Percentiles rank a stretch among this genome's conserved stretches.
phyloP scores from a whole-genome alignment of 1,140 invertebrate genomes.

The Ephestia elutella region DNA sequence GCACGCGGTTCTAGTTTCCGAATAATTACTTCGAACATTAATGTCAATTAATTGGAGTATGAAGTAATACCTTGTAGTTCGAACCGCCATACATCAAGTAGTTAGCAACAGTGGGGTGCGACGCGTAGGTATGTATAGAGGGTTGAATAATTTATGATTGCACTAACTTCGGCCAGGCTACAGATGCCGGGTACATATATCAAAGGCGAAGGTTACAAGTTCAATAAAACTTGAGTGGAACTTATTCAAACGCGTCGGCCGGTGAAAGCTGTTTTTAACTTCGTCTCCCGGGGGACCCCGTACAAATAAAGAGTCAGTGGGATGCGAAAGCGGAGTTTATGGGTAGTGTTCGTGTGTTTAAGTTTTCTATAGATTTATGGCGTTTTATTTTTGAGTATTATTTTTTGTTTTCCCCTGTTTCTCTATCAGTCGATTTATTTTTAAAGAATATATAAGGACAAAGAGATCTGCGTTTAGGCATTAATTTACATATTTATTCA shows the following conservation, averaged over 20 bases:
- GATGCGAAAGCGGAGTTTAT: conserved; percentile 53
- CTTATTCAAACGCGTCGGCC: conserved; percentile 72
- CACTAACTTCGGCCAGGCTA: conserved; percentile 59
- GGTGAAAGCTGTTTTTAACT: conserved; percentile 74
- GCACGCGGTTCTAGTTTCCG: too few relatives aligned
- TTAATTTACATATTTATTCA: too few relatives aligned
- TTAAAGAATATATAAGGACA: too few relatives aligned
- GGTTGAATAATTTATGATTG: conserved; percentile 72
- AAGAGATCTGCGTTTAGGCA: too few relatives aligned
- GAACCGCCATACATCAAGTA: conserved; percentile 2
- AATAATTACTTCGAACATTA: too few relatives aligned
- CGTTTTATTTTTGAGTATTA: conserved; percentile 25
- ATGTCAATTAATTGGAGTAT: background rate
- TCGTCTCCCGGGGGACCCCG: conserved; percentile 54
- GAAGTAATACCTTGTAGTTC: background rate
- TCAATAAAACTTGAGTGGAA: conserved; percentile 71
- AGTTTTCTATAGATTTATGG: conserved; percentile 19
- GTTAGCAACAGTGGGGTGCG: conserved; percentile 41
- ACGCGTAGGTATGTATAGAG: conserved; percentile 51
- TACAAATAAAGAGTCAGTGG: conserved; percentile 68
- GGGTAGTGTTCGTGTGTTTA: conserved; percentile 19
- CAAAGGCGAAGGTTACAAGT: conserved; percentile 70
- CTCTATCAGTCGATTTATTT: too few relatives aligned
- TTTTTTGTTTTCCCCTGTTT: too few relatives aligned
- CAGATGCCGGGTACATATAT: conserved; percentile 66